Percentiles rank a stretch among this genome's conserved stretches.
phyloP scores from a whole-genome alignment of 2,113 vertebrate species.

The zebrafish (Danio rerio) region DNA sequence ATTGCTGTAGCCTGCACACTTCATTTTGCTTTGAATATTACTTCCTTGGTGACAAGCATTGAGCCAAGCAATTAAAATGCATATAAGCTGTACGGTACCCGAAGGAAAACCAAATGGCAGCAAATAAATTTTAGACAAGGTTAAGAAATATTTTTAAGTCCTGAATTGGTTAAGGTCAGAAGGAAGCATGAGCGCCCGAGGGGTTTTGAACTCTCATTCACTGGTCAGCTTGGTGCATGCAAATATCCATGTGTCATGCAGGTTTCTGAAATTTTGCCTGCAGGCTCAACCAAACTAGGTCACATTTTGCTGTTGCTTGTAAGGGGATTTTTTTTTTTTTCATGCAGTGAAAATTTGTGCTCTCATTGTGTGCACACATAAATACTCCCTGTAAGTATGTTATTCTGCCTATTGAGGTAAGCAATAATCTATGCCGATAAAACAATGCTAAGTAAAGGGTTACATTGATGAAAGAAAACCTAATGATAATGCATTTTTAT shows the following conservation, averaged over 20 bases:
- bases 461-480: not conserved
- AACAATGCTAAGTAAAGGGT: not conserved
- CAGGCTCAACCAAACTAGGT: conserved; percentile 7
- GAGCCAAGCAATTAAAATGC: conserved; percentile 42
- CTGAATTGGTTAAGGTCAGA: conserved; percentile 20
- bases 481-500: not conserved
- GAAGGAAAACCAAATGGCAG: conserved; percentile 28
- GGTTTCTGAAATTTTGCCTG: conserved; percentile 34
- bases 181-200: conserved; percentile 3
- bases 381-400: not conserved
- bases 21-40: conserved; percentile 16
- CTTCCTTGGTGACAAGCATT: conserved; percentile 24
- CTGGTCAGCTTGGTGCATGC: conserved; percentile 22
- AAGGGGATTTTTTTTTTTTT: conserved; percentile 8
- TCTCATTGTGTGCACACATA: not conserved
- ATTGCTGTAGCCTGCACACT: not conserved
- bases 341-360: not conserved
- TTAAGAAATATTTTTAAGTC: conserved; percentile 17
- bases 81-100: conserved; percentile 33
- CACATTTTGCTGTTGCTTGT: conserved; percentile 23
- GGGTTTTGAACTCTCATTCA: not conserved
- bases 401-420: not conserved
- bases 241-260: conserved; percentile 30
- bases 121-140: not conserved
- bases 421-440: not conserved